These are phyloP conservation scores for Eira barbara DNA, from an alignment of 2,113 vertebrate genomes.

Conservation along the genomic window DNA sequence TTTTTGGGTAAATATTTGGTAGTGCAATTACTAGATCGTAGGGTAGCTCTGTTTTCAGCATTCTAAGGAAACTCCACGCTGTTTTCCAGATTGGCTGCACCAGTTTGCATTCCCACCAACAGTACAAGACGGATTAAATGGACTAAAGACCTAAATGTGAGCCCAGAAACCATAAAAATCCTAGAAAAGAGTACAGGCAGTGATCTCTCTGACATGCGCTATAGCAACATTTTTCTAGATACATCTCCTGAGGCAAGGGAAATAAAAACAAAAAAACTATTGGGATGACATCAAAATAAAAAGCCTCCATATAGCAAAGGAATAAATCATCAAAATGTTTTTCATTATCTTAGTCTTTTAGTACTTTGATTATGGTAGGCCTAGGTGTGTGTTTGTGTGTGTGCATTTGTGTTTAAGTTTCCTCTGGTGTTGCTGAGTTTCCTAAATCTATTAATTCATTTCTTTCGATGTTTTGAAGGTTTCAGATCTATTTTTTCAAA, in stretches of 20 bases:
- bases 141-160: not conserved
- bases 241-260: not conserved
- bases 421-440: not conserved
- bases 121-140: not conserved
- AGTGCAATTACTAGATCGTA: not conserved
- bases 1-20: not conserved
- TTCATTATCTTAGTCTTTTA: not conserved
- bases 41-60: not conserved
- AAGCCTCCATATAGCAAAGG: not conserved
- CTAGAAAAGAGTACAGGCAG: not conserved
- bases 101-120: not conserved
- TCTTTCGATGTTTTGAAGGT: not conserved
- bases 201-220: not conserved
- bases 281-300: not conserved
- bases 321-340: not conserved
- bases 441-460: not conserved
- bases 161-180: not conserved
- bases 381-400: too few relatives aligned
- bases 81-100: not conserved
- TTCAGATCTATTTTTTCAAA: not conserved
- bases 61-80: not conserved
- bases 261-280: not conserved
- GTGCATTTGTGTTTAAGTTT: not conserved
- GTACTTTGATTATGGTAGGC: not conserved
- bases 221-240: not conserved